phyloP scores from a whole-genome alignment of 2,113 vertebrate genomes.

The Polyodon spathula region DNA sequence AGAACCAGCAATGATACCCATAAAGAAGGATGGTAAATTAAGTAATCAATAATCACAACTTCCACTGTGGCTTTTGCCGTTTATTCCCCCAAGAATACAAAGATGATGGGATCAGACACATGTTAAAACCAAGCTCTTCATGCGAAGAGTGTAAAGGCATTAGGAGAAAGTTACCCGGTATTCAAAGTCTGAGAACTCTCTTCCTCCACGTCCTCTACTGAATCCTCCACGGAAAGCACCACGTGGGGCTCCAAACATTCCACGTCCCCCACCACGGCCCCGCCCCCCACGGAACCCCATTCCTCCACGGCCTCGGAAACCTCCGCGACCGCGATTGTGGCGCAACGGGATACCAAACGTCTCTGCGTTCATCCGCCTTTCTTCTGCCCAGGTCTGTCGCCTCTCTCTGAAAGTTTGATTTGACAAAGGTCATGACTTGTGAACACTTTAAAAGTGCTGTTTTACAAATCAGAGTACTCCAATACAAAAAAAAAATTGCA shows the following conservation, averaged over 20 bases:
- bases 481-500: no score
- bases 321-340: slow-evolving; percentile 76
- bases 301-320: slow-evolving; percentile 74
- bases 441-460: no score
- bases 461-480: no score
- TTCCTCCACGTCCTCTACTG: slow-evolving; percentile 77
- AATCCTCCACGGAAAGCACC: slow-evolving; percentile 77
- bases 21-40: no score
- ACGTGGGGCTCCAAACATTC: slow-evolving; percentile 66
- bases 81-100: no score
- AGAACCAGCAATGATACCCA: no score
- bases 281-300: slow-evolving; percentile 78
- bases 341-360: slow-evolving; percentile 91
- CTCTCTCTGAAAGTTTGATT: slow-evolving; percentile 62
- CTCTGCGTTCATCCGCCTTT: slow-evolving; percentile 86
- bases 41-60: no score
- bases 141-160: neutral
- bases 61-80: no score
- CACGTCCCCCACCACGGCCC: slow-evolving; percentile 64
- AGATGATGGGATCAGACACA: no score
- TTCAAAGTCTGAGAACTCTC: slow-evolving; percentile 88
- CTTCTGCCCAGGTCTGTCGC: slow-evolving; percentile 90
- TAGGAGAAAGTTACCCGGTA: slow-evolving; percentile 70
- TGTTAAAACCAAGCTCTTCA: no score
- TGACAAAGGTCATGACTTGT: no score